Evolutionary conservation across 2,888 invertebrate species (phyloP).

Genomic region (Apantesis nais): DNA sequence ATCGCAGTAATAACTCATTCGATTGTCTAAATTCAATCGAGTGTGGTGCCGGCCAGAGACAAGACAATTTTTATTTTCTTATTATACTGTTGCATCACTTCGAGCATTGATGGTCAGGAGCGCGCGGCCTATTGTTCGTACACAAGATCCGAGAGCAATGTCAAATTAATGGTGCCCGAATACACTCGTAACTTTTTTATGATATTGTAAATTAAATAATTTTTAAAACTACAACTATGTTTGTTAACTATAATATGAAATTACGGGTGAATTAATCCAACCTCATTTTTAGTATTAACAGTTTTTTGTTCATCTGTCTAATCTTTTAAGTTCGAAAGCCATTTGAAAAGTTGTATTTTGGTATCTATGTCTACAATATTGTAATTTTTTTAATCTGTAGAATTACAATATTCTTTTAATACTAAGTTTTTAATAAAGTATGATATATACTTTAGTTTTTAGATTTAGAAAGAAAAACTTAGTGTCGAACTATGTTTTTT

Average conservation of each 20-base stretch:
- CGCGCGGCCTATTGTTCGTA: constrained; percentile 22
- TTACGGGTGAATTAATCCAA: background rate
- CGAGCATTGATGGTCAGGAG: constrained; percentile 26
- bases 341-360: too few species aligned
- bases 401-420: too few species aligned
- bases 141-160: constrained; percentile 17
- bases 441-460: too few species aligned
- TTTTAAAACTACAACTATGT: constrained; percentile 5
- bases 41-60: constrained; percentile 68
- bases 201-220: constrained; percentile 23
- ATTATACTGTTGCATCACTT: constrained; percentile 57
- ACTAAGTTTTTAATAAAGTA: too few species aligned
- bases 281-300: too few species aligned
- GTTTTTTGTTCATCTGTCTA: too few species aligned
- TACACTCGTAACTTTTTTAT: constrained; percentile 29
- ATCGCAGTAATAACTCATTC: constrained; percentile 54
- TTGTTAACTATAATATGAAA: background rate
- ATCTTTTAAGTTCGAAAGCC: too few species aligned
- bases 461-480: too few species aligned
- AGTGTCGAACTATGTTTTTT: too few species aligned
- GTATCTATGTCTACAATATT: too few species aligned
- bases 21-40: constrained; percentile 72
- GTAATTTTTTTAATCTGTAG: too few species aligned
- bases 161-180: constrained; percentile 23
- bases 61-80: constrained; percentile 56